phyloP scores from a whole-genome alignment of 64 coral and sea anemone genomes.

The Acropora yongei region DNA sequence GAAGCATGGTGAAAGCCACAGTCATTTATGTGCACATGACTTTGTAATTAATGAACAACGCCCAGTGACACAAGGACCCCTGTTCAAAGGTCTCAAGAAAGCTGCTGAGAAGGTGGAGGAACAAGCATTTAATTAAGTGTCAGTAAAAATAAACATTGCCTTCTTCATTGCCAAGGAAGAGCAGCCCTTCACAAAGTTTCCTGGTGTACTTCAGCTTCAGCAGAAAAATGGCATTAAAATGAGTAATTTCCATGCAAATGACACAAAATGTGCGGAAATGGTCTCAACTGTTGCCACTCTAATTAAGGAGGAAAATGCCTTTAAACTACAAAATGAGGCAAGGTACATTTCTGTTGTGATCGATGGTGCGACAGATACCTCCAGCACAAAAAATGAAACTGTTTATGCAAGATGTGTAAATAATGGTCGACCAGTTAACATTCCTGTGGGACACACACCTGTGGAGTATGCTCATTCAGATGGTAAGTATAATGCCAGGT shows the following conservation, averaged over 20 bases:
- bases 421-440: not conserved
- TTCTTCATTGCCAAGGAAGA: conserved; percentile 12
- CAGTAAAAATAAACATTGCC: conserved; percentile 65
- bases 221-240: conserved; percentile 30
- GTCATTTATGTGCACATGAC: conserved; percentile 31
- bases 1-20: conserved; percentile 28
- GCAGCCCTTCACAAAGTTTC: no score
- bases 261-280: not conserved
- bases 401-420: conserved; percentile 14
- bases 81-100: conserved; percentile 38
- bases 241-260: not conserved
- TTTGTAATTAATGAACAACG: conserved; percentile 31
- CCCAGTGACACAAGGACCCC: conserved; percentile 17
- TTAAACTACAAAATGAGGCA: conserved; percentile 1
- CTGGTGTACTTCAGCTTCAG: no score
- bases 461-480: not conserved
- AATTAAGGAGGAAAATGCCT: conserved; percentile 1
- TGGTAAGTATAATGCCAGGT: no score
- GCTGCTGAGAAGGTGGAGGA: conserved; percentile 51
- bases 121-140: conserved; percentile 20
- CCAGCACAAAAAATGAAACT: not conserved
- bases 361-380: not conserved
- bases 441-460: not conserved
- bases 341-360: conserved; percentile 11
- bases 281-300: not conserved